These are phyloP conservation scores for Chloroceryle aenea DNA, from an alignment of 2,113 vertebrate species.

Conservation along the genomic window DNA sequence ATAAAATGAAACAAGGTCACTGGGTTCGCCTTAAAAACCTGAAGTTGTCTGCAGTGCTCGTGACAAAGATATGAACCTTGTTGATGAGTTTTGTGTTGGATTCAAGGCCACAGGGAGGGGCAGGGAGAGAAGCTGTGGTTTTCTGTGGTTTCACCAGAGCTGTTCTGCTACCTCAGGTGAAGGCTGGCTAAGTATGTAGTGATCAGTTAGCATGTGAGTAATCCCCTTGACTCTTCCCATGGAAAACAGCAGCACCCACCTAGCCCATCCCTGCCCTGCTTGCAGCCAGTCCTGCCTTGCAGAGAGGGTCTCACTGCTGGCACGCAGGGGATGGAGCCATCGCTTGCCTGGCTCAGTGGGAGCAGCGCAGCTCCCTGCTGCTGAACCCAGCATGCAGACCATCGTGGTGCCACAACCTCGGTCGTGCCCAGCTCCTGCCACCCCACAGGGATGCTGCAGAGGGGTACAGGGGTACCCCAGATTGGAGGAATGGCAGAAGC, in stretches of 20 bases:
- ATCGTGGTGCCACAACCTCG: background rate
- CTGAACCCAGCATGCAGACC: background rate
- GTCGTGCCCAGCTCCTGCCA: background rate
- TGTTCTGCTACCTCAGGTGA: background rate
- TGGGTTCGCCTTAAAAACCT: background rate
- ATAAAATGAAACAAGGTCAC: background rate
- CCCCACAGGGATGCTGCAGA: background rate
- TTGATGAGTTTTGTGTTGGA: background rate
- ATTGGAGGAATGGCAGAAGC: background rate
- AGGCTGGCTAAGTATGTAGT: background rate
- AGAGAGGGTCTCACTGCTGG: rapidly evolving
- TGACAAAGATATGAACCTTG: background rate
- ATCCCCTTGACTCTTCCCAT: background rate
- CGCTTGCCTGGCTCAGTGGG: rapidly evolving
- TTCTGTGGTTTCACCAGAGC: background rate
- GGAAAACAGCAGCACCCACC: background rate
- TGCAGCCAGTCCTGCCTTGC: background rate
- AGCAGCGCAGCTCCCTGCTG: background rate
- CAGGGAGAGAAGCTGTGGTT: background rate
- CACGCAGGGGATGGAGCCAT: rapidly evolving
- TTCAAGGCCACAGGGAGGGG: background rate
- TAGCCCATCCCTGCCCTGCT: background rate
- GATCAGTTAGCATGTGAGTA: background rate
- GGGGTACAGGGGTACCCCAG: rapidly evolving
- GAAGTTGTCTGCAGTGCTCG: background rate